These are phyloP conservation scores for Ammodytes marinus DNA, from an alignment of 2,113 vertebrate genomes.

Conservation along the genomic window DNA sequence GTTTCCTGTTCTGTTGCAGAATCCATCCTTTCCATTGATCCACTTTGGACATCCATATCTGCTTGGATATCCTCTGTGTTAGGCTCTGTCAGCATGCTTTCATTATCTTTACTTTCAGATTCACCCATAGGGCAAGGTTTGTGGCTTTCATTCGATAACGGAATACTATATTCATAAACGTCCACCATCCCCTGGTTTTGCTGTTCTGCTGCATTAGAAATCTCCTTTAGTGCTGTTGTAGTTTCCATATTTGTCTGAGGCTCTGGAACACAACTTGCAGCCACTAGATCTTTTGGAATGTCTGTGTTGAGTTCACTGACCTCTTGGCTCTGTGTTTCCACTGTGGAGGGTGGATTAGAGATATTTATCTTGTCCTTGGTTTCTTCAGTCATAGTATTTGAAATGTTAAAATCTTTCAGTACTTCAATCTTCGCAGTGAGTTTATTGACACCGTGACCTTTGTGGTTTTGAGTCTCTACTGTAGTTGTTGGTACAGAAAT, in stretches of 20 bases:
- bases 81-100: slow-evolving; percentile 2
- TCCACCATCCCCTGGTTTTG: slow-evolving; percentile 27
- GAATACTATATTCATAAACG: not conserved
- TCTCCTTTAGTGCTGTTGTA: slow-evolving; percentile 2
- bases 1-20: slow-evolving; percentile 33
- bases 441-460: slow-evolving; percentile 22
- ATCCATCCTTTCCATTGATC: slow-evolving; percentile 36
- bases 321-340: slow-evolving; percentile 24
- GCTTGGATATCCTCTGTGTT: slow-evolving; percentile 18
- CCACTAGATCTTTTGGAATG: not conserved
- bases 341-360: not conserved
- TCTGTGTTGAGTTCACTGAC: slow-evolving; percentile 18
- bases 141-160: slow-evolving; percentile 26
- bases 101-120: slow-evolving; percentile 27
- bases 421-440: not conserved
- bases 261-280: slow-evolving; percentile 16
- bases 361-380: not conserved
- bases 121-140: not conserved
- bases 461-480: slow-evolving; percentile 25
- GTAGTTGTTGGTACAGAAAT: slow-evolving; percentile 16
- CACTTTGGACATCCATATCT: slow-evolving; percentile 38
- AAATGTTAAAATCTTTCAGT: not conserved
- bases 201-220: slow-evolving; percentile 23
- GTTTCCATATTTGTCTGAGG: slow-evolving; percentile 18
- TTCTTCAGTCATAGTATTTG: slow-evolving; percentile 1